Evolutionary conservation across 2,888 invertebrate genomes (phyloP), one percentile per base, ranked within the genome.

Genomic region (Xanthorhoe designata): DNA sequence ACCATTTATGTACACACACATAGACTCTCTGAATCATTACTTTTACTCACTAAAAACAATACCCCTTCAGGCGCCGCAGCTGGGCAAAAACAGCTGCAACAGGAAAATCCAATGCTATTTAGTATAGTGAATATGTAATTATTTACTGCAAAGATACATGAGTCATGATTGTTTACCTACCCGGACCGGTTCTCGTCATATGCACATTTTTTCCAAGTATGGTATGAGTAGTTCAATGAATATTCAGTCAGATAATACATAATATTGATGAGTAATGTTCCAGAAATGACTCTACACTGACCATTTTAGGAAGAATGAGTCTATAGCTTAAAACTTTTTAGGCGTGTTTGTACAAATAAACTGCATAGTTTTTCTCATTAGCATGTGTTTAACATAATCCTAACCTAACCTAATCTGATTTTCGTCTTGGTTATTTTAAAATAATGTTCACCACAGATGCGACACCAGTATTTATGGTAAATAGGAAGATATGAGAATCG

Each of bases 151-250:
- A 74, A 76, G 74, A 75, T 73, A 64, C 67, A 69, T 88, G 87
- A 88, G 74, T 88, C 88, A 88, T 78, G 72, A 77, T 79, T 82
- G 82, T 85, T 84, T 83, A 81, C 80, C 75, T 79, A 80, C 76
- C 74, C 63, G 74, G 77, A 85, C 85, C 80, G 82, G 85, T 89
- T 88, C 83, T 80, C 71, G 79, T 78, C 73, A 83, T 82, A 80
- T 85, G 83, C 84, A 85, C 78, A 82, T 76, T 80, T 81, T 86
- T 88, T 86, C 86, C 82, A 75, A 83, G 86, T 86, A 89, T 78
- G 82, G 80, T 71, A 84, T 87, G 85, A 83, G 83, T 85, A 81
- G 63, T 62, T 67, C 66, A 81, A 77, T 81, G 81, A 79, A 80
- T 82, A 81, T 80, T 78, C 76, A 79, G 71, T 71, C 70, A 71